Evolutionary conservation across 2,797 vertebrate species (phyloP), one percentile per base, ranked within the genome.

Genomic region (Craterocephalus amniculus): DNA sequence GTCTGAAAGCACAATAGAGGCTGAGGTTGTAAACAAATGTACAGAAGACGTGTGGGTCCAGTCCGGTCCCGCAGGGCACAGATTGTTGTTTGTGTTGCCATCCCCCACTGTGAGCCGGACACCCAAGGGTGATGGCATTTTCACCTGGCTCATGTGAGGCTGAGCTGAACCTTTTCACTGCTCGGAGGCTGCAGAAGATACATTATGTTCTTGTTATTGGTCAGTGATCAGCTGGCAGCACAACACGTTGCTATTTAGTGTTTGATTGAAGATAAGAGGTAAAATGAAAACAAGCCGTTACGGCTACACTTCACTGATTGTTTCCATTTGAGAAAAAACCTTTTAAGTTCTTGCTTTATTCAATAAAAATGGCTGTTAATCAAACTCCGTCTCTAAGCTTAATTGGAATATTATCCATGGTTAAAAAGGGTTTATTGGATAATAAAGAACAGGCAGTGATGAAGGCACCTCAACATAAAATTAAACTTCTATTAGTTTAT

Each of bases 1-100:
- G 6, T 84, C 88, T 91, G 81, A 86, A 86, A 91, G 85, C 88
- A 85, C 83, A 75, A 77, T 54, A 70, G 76, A 85, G 71, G 75
- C 78, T 70, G 78, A 80, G 85, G 78, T 78, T 77, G 67, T 81
- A 88, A 91, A 92, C 92, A 93, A 92, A 89, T 89, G 91, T 87
- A 81, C 81, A 87, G 81, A 87, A 85, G 86, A 91, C 0, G 38
- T 32, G 75, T 63, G 75, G 76, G 80, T 88, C 88, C 81, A 64
- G 81, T 84, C 79, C 12, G 4, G 51, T 35, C 35, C 34, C 34
- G 57, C n/a, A 11, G 35, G 67, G 64, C 70, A 72, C 66, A 77
- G 82, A 88, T 63, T 88, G 88, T 83, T 84, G 83, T 89, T 83
- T 80, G 83, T 84, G 73, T 5, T 29, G 34, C 13, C 57, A 64